A percentile compares a stretch with the other conserved stretches of the same genome.
These are phyloP conservation scores for Mythimna vitellina DNA, from an alignment of 2,888 invertebrate species.

Conservation along the genomic window DNA sequence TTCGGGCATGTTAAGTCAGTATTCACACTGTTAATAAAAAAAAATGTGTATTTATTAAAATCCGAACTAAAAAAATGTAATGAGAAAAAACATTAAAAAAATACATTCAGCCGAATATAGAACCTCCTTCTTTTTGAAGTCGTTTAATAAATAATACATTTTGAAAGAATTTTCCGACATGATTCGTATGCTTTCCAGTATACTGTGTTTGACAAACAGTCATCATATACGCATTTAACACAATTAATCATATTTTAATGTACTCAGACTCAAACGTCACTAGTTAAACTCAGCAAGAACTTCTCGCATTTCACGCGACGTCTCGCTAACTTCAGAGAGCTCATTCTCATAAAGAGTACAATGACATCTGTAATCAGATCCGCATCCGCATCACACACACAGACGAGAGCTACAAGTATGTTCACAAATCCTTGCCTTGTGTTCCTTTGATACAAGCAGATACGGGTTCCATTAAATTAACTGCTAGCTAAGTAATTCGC, in stretches of 20 bases:
- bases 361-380: conserved; percentile 28
- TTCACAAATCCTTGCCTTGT: conserved; percentile 26
- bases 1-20: no score
- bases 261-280: not conserved
- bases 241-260: conserved; percentile 1
- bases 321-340: conserved; percentile 1
- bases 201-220: not conserved
- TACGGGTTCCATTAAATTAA: conserved; percentile 49
- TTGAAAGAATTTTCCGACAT: not conserved
- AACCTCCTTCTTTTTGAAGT: no score
- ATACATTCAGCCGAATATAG: no score
- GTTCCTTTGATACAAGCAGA: conserved; percentile 38
- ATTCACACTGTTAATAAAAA: no score
- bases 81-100: no score
- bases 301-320: not conserved
- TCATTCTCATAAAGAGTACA: conserved; percentile 20
- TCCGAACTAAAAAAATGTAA: no score
- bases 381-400: conserved; percentile 16
- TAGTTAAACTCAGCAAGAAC: not conserved
- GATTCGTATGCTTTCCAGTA: not conserved
- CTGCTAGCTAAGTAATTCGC: conserved; percentile 44
- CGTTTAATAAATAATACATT: not conserved
- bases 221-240: not conserved
- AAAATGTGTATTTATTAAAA: no score
- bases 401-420: not conserved